A percentile compares a stretch with the other conserved stretches of the same genome.
Evolutionary conservation across 2,797 vertebrate species (phyloP).

Genomic region (Aquila chrysaetos): DNA sequence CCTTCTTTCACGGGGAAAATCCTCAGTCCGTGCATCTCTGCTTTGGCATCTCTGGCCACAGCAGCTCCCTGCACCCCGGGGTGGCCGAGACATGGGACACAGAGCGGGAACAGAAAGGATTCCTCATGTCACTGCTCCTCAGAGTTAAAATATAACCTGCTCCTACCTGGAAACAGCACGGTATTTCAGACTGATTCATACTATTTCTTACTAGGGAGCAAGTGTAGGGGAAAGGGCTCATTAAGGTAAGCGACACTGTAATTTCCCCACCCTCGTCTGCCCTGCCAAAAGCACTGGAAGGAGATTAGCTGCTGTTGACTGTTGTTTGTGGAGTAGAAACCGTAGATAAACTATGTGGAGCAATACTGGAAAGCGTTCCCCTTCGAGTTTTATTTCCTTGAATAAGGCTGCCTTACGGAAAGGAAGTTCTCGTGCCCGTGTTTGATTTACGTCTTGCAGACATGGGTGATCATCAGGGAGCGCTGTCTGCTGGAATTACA

Average conservation of each 20-base stretch:
- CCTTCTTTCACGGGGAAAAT: accelerated
- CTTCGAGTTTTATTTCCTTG: background rate
- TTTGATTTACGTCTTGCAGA: background rate
- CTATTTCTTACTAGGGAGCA: background rate
- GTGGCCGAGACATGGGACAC: background rate
- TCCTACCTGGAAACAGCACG: background rate
- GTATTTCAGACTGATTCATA: background rate
- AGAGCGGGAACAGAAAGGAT: background rate
- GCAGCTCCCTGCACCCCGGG: background rate
- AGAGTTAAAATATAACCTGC: background rate
- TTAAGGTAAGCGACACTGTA: background rate
- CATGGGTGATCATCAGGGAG: accelerated
- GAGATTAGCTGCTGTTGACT: background rate
- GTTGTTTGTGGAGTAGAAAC: background rate
- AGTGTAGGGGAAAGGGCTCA: background rate
- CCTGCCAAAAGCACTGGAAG: background rate
- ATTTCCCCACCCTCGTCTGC: background rate
- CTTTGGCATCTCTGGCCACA: background rate
- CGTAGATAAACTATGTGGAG: background rate
- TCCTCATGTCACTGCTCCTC: accelerated
- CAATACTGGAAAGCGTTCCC: background rate
- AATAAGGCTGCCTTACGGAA: background rate
- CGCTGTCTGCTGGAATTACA: accelerated
- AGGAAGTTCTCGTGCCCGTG: background rate
- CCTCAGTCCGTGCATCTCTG: background rate